Conservation (phyloP, 2,888 invertebrate genomes). For the Eupithecia tripunctaria region DNA sequence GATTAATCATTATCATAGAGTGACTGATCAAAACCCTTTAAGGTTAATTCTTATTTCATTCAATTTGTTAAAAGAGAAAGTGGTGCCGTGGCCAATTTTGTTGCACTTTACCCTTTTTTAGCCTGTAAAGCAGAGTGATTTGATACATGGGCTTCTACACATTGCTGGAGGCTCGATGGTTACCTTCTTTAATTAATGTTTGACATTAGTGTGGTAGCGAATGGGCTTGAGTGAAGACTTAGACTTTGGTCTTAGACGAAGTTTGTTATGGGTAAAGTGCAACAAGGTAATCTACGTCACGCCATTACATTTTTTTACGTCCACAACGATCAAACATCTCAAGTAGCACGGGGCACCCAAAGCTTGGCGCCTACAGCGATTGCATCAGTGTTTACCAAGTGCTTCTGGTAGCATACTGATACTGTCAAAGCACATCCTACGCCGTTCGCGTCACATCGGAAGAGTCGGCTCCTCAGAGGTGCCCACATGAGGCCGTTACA, state of each 20-base stretch:
- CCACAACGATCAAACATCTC: not conserved
- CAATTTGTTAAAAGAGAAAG: too few species aligned
- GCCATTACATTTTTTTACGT: not conserved
- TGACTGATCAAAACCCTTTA: not conserved
- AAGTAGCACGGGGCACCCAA: slow-evolving; percentile 50
- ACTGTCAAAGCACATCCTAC: slow-evolving; percentile 75
- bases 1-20: too few species aligned
- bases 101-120: too few species aligned
- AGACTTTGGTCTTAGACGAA: not conserved
- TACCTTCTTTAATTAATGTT: not conserved
- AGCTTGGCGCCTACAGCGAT: slow-evolving; percentile 59
- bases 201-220: not conserved
- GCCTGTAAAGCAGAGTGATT: too few species aligned
- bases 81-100: too few species aligned
- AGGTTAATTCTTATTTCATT: not conserved
- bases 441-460: slow-evolving; percentile 64
- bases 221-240: not conserved
- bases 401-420: slow-evolving; percentile 64
- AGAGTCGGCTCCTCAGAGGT: slow-evolving; percentile 76
- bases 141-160: not conserved
- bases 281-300: not conserved
- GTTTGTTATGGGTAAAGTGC: not conserved
- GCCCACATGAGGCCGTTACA: slow-evolving; percentile 80
- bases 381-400: slow-evolving; percentile 58
- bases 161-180: not conserved